Percentiles rank a stretch among this genome's conserved stretches.
phyloP scores from a whole-genome alignment of 2,797 vertebrate species.

The Heterohyrax brucei region DNA sequence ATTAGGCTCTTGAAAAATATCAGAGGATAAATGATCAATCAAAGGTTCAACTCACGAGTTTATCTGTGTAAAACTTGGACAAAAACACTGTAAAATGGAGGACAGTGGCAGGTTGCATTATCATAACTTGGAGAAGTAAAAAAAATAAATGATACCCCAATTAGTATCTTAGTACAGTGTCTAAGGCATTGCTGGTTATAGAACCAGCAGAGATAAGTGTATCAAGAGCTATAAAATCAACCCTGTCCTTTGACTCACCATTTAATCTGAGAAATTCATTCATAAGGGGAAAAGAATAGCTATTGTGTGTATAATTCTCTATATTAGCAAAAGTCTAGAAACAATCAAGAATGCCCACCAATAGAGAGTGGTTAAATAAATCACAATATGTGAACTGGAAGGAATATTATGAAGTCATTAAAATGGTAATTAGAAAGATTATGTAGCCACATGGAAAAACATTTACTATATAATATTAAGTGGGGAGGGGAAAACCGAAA shows the following conservation, averaged over 20 bases:
- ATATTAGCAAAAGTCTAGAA: slow-evolving; percentile 80
- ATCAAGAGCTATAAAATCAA: slow-evolving; percentile 63
- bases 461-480: slow-evolving; percentile 86
- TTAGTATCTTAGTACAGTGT: slow-evolving; percentile 12
- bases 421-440: slow-evolving; percentile 87
- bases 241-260: slow-evolving; percentile 50
- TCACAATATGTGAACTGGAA: slow-evolving; percentile 83
- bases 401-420: slow-evolving; percentile 87
- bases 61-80: neutral
- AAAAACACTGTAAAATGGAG: slow-evolving; percentile 45
- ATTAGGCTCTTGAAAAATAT: slow-evolving; percentile 53
- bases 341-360: slow-evolving; percentile 80
- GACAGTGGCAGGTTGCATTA: neutral
- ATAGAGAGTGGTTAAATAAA: slow-evolving; percentile 82
- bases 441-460: slow-evolving; percentile 85
- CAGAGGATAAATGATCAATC: slow-evolving; percentile 15
- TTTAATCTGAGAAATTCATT: slow-evolving; percentile 76
- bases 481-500: slow-evolving; percentile 50
- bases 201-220: neutral
- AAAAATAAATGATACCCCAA: slow-evolving; percentile 5
- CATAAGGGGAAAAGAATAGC: slow-evolving; percentile 64
- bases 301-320: slow-evolving; percentile 69
- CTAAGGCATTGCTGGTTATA: slow-evolving; percentile 21
- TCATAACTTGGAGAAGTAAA: slow-evolving; percentile 34
- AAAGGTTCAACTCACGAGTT: slow-evolving; percentile 9